phyloP scores from a whole-genome alignment of 1,140 invertebrate species.

The Bombus confusus region DNA sequence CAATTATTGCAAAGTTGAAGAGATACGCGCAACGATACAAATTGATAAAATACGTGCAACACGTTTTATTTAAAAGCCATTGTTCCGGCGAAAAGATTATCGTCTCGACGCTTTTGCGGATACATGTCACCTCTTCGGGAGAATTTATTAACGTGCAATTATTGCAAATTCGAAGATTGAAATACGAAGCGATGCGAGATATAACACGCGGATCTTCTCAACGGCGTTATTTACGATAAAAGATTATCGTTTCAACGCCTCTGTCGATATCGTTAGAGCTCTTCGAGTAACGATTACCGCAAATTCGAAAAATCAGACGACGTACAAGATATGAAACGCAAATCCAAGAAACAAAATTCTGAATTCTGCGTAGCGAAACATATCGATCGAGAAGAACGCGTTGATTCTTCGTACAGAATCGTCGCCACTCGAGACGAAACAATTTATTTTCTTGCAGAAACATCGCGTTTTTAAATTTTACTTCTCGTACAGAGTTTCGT shows the following conservation, averaged over 20 bases:
- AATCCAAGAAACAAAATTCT: too few relatives aligned
- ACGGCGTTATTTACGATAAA: too few relatives aligned
- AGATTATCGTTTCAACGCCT: neutral
- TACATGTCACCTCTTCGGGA: fast-evolving
- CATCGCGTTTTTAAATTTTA: too few relatives aligned
- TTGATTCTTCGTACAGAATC: too few relatives aligned
- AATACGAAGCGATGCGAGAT: neutral
- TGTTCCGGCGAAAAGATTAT: neutral
- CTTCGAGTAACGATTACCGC: too few relatives aligned
- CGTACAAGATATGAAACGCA: neutral
- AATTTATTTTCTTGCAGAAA: too few relatives aligned
- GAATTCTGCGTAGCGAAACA: neutral
- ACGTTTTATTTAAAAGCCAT: fast-evolving
- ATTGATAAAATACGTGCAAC: neutral
- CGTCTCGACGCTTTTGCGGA: fast-evolving
- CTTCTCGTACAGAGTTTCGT: too few relatives aligned
- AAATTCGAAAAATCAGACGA: neutral
- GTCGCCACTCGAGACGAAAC: too few relatives aligned
- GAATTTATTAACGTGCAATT: neutral
- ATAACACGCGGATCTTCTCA: too few relatives aligned
- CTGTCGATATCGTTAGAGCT: neutral
- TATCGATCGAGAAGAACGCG: neutral
- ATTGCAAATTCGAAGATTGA: neutral
- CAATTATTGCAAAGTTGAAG: neutral
- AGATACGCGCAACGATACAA: neutral